Base-by-base conservation (phyloP, 2,888 invertebrate genomes). In the Phengaris alcon region DNA sequence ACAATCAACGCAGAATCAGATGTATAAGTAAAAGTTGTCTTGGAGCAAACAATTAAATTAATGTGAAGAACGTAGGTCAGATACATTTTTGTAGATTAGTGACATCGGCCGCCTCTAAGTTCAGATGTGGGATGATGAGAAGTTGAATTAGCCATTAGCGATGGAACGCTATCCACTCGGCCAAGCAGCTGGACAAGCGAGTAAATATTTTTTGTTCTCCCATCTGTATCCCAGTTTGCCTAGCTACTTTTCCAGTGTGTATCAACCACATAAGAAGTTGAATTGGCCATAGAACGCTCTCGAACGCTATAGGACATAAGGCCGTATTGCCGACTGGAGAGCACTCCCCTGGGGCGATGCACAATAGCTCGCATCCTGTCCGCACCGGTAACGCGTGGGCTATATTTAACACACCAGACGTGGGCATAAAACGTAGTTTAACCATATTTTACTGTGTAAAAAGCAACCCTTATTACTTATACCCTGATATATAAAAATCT, bases 291-390 rank as follows among this genome's bases (percentile, higher is more conserved):
- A 12, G 52, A 44, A 10, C 35, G 35, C 64, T 44, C 44, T 64
- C 64, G 64, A 64, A 12, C 64, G 64, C 35, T 64, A 64, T 44
- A 64, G 35, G 64, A 64, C 64, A 12, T 64, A 64, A 35, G 64
- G 64, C 59, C 59, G 22, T 64, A 64, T 64, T 64, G 64, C 44
- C 59, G 64, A 9, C 59, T 64, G 15, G 10, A 64, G 64, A 64
- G 35, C 64, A 6, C 64, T 64, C 64, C 64, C 64, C 64, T 9
- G 64, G 35, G 35, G 64, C 35, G 64, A 35, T 35, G 35, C 64
- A 64, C 64, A 64, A 64, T 64, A 44, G 64, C 64, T 35, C 64
- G 64, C 64, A 44, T 64, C 35, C 64, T 64, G 64, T 64, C 64
- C 35, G 44, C 64, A 64, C 64, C 35, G 64, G 64, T 35, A 44